Evolutionary conservation across 2,113 vertebrate genomes (phyloP).

Genomic region (Casuarius casuarius): DNA sequence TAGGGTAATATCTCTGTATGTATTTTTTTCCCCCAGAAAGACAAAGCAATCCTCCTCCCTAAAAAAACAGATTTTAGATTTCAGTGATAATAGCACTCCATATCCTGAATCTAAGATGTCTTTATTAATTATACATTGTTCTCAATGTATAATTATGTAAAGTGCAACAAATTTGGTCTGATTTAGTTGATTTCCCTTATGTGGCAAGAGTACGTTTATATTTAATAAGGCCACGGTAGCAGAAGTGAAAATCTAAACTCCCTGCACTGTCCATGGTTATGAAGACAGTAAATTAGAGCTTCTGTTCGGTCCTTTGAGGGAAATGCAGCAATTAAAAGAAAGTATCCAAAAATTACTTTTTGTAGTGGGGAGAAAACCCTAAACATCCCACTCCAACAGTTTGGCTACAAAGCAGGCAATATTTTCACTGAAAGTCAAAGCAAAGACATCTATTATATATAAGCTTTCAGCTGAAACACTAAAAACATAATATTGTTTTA

Average conservation of each 20-base stretch:
- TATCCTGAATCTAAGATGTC: slow-evolving; percentile 20
- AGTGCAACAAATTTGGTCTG: slow-evolving; percentile 59
- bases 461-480: background rate
- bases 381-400: background rate
- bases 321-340: slow-evolving; percentile 45
- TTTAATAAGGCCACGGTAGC: slow-evolving; percentile 43
- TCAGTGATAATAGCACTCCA: background rate
- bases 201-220: slow-evolving; percentile 53
- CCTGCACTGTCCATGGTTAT: slow-evolving; percentile 20
- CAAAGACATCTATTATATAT: background rate
- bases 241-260: slow-evolving; percentile 52
- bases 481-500: background rate
- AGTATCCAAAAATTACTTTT: background rate
- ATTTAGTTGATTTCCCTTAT: slow-evolving; percentile 53
- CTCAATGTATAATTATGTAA: slow-evolving; percentile 61
- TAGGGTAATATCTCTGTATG: background rate
- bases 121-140: slow-evolving; percentile 73
- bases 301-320: background rate
- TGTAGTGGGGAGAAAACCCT: background rate
- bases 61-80: background rate
- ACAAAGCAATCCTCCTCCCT: background rate
- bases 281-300: slow-evolving; percentile 54
- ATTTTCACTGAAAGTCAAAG: background rate
- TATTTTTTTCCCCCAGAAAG: background rate
- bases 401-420: background rate